Base-by-base conservation (phyloP, 2,888 invertebrate species). In the Spialia ferax region DNA sequence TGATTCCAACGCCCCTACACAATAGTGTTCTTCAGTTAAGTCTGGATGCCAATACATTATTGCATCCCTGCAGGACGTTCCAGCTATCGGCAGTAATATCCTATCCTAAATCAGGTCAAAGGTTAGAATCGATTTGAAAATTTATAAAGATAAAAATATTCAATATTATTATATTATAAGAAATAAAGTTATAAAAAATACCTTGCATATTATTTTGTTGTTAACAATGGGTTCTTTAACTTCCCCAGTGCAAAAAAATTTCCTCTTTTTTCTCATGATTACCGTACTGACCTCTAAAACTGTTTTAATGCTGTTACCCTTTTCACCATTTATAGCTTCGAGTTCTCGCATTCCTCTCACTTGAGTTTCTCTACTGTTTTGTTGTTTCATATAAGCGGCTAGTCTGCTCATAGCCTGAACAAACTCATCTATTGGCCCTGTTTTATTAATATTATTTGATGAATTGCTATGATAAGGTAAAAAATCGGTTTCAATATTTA, bases 31-130 rank as follows among this genome's bases (percentile, higher is more conserved):
- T 75, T 93, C 93, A 2, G 88, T 88, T 32, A 93, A 77, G 71
- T 92, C 91, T 13, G 93, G 93, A 71, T 92, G 91, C 93, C 93
- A 93, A 69, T 93, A 93, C 93, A 93, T 91, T 42, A 93, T 90
- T 2, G 93, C 93, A 74, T 93, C 93, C 73, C 93, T 84, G 68
- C 93, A 93, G 0, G 93, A 91, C 32, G 84, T 77, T 18, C 93
- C 93, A 70, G 93, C 92, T 11, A 93, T 93, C 0, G 93, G 93
- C 10, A 92, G 78, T n/a, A 93, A 78, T 69, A 93, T 88, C 69
- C 93, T 81, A 65, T 93, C 93, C 91, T 93, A 68, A 32, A 73
- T 26, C n/a, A 57, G 20, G 15, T n/a, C n/a, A n/a, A n/a, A n/a
- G n/a, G n/a, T n/a, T n/a, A n/a, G n/a, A n/a, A n/a, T n/a, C n/a